phyloP scores from a whole-genome alignment of 1,140 invertebrate species.

The Drosophila equinoxialis region DNA sequence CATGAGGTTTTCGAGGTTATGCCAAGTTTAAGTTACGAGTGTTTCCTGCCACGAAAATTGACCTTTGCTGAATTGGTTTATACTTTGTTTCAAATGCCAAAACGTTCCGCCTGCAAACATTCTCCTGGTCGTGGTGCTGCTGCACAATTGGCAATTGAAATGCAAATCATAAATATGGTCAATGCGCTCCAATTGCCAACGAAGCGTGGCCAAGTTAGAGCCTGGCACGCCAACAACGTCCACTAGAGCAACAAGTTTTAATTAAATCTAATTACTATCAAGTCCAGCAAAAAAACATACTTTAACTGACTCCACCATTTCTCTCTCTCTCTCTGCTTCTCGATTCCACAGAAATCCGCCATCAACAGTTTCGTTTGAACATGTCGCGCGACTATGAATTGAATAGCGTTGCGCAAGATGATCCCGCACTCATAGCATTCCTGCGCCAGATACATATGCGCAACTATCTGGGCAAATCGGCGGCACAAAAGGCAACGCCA shows the following conservation, averaged over 20 bases:
- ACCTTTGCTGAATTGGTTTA: constrained; percentile 33
- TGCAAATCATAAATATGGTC: constrained; percentile 61
- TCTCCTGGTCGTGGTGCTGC: not conserved
- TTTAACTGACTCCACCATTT: constrained; percentile 15
- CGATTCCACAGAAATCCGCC: constrained; percentile 84
- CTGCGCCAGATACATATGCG: constrained; percentile 87
- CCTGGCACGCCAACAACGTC: constrained; percentile 63
- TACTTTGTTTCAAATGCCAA: constrained; percentile 35
- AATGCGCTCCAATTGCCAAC: constrained; percentile 66
- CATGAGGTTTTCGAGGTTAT: constrained; percentile 41
- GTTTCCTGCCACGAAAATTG: constrained; percentile 20
- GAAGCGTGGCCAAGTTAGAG: constrained; percentile 59
- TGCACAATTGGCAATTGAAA: constrained; percentile 48
- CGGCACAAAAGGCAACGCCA: constrained; percentile 37
- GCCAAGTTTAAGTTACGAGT: constrained; percentile 31
- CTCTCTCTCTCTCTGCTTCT: constrained; percentile 3
- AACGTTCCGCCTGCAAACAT: constrained; percentile 24
- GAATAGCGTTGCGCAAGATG: constrained; percentile 88
- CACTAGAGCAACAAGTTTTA: constrained; percentile 78
- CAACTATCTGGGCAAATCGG: constrained; percentile 69
- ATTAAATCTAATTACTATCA: constrained; percentile 70
- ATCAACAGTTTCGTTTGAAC: constrained; percentile 88
- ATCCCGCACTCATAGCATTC: constrained; percentile 88
- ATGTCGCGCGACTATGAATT: constrained; percentile 90
- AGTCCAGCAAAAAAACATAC: constrained; percentile 20